Conservation (phyloP, 2,113 vertebrate genomes). For the Percopsis transmontana region DNA sequence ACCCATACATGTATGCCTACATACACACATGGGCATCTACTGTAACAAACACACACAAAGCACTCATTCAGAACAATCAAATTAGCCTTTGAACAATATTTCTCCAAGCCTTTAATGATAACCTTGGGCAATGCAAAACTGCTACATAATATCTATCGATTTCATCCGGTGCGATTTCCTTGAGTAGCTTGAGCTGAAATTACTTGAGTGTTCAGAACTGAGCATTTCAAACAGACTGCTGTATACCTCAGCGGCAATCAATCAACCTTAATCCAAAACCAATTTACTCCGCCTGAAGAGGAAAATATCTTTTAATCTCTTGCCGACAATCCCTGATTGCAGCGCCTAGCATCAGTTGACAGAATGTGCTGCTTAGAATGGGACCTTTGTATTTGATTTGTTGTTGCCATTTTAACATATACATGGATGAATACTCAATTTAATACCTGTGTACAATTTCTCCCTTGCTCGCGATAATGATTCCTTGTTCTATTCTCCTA, state of each 20-base stretch:
- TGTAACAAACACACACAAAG: conserved; percentile 12
- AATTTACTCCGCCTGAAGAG: conserved; percentile 79
- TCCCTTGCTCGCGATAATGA: conserved; percentile 26
- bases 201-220: conserved; percentile 68
- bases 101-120: conserved; percentile 64
- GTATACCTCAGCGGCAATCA: conserved; percentile 77
- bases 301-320: conserved; percentile 83
- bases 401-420: conserved; percentile 44
- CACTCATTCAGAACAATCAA: conserved; percentile 28
- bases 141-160: conserved; percentile 73
- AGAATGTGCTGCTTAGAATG: conserved; percentile 64
- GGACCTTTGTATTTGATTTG: conserved; percentile 59
- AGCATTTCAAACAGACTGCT: conserved; percentile 72
- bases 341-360: conserved; percentile 65
- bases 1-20: conserved; percentile 19
- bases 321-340: conserved; percentile 75
- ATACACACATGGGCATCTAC: conserved; percentile 9
- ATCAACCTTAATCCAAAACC: conserved; percentile 81
- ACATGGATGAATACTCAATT: conserved; percentile 47
- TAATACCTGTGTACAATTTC: conserved; percentile 32
- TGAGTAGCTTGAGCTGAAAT: conserved; percentile 70
- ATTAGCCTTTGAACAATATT: conserved; percentile 59
- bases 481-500: conserved; percentile 10
- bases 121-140: conserved; percentile 65
- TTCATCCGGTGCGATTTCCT: conserved; percentile 68